These are phyloP conservation scores for Drosophila busckii DNA, from an alignment of 1,140 invertebrate genomes.

Conservation along the genomic window DNA sequence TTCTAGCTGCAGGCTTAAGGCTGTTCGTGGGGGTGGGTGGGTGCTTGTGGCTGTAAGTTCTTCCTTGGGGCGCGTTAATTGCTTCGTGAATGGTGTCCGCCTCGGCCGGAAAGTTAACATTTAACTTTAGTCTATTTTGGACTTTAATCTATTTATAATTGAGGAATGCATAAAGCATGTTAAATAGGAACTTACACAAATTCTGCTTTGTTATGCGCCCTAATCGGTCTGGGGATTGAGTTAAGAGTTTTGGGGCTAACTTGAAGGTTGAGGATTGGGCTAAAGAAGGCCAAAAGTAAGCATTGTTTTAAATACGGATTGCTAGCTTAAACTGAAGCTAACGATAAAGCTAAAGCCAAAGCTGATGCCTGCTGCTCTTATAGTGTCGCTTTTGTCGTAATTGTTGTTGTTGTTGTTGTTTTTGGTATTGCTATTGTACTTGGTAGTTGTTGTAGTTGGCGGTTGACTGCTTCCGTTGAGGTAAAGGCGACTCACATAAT, in stretches of 20 bases:
- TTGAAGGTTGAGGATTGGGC: conserved; percentile 22
- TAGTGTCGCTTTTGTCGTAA: conserved; percentile 3
- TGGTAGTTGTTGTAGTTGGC: conserved; percentile 18
- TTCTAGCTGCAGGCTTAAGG: too few species aligned
- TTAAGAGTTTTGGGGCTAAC: conserved; percentile 27
- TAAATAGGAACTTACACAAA: conserved; percentile 76
- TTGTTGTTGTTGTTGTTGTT: conserved; percentile 2
- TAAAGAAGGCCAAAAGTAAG: conserved; percentile 32
- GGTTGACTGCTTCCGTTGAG: conserved; percentile 42
- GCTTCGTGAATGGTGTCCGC: conserved; percentile 75
- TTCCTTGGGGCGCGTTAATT: conserved; percentile 62
- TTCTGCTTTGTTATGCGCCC: conserved; percentile 73
- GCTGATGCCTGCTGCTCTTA: conserved; percentile 7
- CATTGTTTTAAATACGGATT: conserved; percentile 70
- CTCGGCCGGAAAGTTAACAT: conserved; percentile 74
- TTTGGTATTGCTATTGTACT: conserved; percentile 2
- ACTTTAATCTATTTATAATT: conserved; percentile 76
- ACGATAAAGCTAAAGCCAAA: too few species aligned
- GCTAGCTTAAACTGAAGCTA: too few species aligned
- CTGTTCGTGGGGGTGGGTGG: too few species aligned
- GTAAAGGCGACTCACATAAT: conserved; percentile 72
- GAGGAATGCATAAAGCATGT: conserved; percentile 75
- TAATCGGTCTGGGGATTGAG: conserved; percentile 52
- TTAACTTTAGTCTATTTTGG: conserved; percentile 76
- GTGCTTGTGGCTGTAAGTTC: conserved; percentile 5